Evolutionary conservation across 1,140 invertebrate genomes (phyloP).

Genomic region (Probaryconus sp.): DNA sequence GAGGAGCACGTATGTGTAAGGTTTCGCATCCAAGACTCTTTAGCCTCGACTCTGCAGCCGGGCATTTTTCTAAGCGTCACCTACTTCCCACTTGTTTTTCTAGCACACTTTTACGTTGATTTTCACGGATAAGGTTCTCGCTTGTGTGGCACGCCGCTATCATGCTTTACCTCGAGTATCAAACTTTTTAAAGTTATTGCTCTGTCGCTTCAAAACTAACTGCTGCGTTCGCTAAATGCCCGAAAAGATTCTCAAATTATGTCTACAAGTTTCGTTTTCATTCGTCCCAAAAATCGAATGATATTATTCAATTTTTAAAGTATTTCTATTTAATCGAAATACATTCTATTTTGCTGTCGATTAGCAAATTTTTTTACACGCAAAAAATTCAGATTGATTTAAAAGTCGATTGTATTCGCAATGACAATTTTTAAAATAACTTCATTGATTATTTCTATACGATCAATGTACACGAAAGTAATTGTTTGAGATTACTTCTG

Average conservation of each 20-base stretch:
- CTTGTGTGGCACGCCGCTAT: constrained; percentile 24
- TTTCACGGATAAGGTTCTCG: constrained; percentile 35
- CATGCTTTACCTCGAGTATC: constrained; percentile 32
- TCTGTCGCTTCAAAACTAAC: constrained; percentile 30
- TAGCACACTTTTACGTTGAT: constrained; percentile 50
- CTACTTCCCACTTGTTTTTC: constrained; percentile 51
- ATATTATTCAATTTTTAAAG: too few species aligned
- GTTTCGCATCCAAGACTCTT: constrained; percentile 53
- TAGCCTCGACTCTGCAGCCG: constrained; percentile 17
- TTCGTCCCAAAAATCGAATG: constrained; percentile 39
- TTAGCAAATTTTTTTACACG: too few species aligned
- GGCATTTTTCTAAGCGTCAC: constrained; percentile 54
- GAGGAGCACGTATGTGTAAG: constrained; percentile 56
- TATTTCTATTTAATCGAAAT: too few species aligned
- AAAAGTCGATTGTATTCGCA: too few species aligned
- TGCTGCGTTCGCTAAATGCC: constrained; percentile 43
- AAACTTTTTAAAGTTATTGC: constrained; percentile 53
- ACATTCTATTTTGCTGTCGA: too few species aligned
- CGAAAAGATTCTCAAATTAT: constrained; percentile 34
- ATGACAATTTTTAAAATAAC: too few species aligned
- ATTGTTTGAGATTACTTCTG: too few species aligned
- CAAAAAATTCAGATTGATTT: too few species aligned
- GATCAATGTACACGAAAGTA: too few species aligned
- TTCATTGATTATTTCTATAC: too few species aligned
- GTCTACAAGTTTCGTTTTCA: constrained; percentile 35